These are phyloP conservation scores for Procambarus clarkii DNA, from an alignment of 1,140 invertebrate species.

Conservation along the genomic window DNA sequence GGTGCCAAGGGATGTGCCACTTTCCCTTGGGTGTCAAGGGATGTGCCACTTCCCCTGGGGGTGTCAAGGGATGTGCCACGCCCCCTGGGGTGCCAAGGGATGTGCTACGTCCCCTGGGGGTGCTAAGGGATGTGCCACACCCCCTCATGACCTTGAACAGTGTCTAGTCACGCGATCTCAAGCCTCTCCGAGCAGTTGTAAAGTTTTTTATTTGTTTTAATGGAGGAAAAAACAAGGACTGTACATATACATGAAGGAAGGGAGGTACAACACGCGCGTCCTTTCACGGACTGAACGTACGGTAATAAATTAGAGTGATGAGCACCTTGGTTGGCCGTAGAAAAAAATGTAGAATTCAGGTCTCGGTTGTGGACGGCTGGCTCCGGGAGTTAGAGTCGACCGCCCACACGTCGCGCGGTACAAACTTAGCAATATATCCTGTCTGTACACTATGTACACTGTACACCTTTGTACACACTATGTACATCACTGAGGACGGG, in stretches of 20 bases:
- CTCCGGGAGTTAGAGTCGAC: background rate
- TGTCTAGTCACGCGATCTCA: background rate
- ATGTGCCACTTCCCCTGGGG: no score
- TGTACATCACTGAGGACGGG: conserved; percentile 53
- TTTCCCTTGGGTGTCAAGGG: background rate
- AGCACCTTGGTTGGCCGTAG: conserved; percentile 43
- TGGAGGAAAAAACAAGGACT: conserved; percentile 66
- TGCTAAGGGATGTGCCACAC: background rate
- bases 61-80: no score
- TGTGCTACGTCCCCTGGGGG: background rate
- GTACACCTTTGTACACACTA: conserved; percentile 55
- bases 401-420: conserved; percentile 39
- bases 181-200: background rate
- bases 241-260: conserved; percentile 45
- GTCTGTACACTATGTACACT: conserved; percentile 66
- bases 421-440: conserved; percentile 60
- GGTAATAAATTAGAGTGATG: conserved; percentile 57
- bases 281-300: conserved; percentile 9
- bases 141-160: no score
- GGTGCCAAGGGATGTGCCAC: background rate
- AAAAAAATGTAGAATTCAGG: conserved; percentile 36
- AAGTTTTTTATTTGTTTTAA: conserved; percentile 45
- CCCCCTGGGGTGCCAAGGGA: no score
- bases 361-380: background rate
- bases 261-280: conserved; percentile 58